Conservation (phyloP, 2,113 vertebrate species). For the mouse (Mus musculus) region DNA sequence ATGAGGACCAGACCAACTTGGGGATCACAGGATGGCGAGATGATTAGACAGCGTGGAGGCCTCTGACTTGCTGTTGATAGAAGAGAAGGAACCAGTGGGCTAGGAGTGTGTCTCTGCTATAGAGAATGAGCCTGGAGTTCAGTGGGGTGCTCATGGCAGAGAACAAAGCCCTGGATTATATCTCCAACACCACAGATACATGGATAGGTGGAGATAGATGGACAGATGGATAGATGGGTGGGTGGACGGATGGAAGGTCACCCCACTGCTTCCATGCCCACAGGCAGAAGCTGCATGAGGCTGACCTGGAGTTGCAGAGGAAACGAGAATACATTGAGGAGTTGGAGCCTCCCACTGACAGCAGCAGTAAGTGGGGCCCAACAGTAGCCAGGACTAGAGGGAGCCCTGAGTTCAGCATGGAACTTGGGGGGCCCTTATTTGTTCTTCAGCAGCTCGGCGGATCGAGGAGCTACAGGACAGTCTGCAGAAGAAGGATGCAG, state of each 20-base stretch:
- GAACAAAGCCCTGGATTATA: background rate
- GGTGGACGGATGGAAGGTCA: background rate
- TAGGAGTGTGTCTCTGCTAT: background rate
- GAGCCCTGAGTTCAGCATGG: rapidly evolving
- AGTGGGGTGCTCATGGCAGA: background rate
- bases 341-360: conserved; percentile 90
- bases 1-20: background rate
- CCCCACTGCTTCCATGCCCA: too few relatives aligned
- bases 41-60: background rate
- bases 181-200: background rate
- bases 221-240: background rate
- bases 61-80: background rate
- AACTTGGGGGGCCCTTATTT: background rate
- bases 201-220: background rate
- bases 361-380: conserved; percentile 86
- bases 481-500: conserved; percentile 93
- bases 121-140: background rate
- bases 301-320: conserved; percentile 93
- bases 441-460: conserved; percentile 86
- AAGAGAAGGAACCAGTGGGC: background rate
- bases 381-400: rapidly evolving
- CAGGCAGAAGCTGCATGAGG: conserved; percentile 94
- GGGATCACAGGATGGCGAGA: background rate
- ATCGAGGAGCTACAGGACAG: conserved; percentile 92
- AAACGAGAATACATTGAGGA: conserved; percentile 93